phyloP scores from a whole-genome alignment of 2,888 invertebrate genomes.

The Pantelozetes paolii region DNA sequence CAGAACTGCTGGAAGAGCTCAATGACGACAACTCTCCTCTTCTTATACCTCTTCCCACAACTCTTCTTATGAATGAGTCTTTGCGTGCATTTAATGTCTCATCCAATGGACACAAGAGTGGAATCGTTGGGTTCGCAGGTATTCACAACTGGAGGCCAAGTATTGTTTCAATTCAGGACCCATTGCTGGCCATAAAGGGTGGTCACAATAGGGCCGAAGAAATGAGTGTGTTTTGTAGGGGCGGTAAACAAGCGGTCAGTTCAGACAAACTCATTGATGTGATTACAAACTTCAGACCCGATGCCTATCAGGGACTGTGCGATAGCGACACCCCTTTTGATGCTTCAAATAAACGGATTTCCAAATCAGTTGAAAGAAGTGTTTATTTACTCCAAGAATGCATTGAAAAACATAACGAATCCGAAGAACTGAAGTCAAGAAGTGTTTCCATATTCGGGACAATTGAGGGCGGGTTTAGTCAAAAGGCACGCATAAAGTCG shows the following conservation, averaged over 20 bases:
- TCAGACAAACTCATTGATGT: constrained; percentile 68
- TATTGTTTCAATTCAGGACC: constrained; percentile 65
- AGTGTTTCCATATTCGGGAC: constrained; percentile 62
- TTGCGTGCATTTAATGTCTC: constrained; percentile 63
- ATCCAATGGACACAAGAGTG: constrained; percentile 51
- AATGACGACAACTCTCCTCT: constrained; percentile 55
- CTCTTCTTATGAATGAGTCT: constrained; percentile 63
- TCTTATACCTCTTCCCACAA: constrained; percentile 68
- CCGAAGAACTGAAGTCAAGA: constrained; percentile 57
- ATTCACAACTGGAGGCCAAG: constrained; percentile 58
- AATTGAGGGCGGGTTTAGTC: constrained; percentile 69
- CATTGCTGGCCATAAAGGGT: constrained; percentile 62
- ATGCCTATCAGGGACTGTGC: constrained; percentile 73
- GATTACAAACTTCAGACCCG: constrained; percentile 71
- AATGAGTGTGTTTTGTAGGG: constrained; percentile 71
- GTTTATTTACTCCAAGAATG: constrained; percentile 49
- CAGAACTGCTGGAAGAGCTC: constrained; percentile 50
- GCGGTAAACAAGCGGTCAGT: constrained; percentile 67
- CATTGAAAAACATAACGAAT: constrained; percentile 58
- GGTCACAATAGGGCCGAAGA: constrained; percentile 68
- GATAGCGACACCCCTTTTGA: constrained; percentile 68
- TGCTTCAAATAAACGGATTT: constrained; percentile 66
- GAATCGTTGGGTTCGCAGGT: constrained; percentile 63
- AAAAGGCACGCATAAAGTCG: constrained; percentile 63
- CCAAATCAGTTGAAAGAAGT: constrained; percentile 68